Evolutionary conservation across 2,797 vertebrate species (phyloP).

Genomic region (Cercopithecus neglectus): DNA sequence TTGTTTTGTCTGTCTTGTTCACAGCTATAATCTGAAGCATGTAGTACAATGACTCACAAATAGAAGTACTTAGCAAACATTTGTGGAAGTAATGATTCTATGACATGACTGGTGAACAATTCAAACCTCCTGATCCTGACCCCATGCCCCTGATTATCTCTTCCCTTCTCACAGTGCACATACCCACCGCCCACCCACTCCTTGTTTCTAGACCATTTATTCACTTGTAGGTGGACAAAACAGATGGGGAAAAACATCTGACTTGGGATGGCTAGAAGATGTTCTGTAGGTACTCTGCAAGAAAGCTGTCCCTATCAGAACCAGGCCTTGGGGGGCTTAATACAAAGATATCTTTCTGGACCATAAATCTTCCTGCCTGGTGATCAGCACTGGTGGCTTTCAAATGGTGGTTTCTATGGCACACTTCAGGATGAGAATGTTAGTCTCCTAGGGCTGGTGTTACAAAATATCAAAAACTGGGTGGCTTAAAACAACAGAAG

Average conservation of each 20-base stretch:
- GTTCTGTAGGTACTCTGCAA: neutral
- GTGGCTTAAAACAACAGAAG: neutral
- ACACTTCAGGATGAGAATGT: neutral
- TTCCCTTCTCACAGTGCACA: neutral
- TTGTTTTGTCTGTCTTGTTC: neutral
- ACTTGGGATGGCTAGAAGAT: neutral
- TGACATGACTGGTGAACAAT: neutral
- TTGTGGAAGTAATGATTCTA: neutral
- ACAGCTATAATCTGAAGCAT: neutral
- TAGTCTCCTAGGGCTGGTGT: neutral
- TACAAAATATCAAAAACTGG: neutral
- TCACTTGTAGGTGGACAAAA: neutral
- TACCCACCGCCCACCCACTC: neutral
- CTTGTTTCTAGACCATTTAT: neutral
- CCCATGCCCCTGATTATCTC: neutral
- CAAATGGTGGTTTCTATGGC: neutral
- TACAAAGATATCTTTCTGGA: neutral
- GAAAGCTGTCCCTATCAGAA: neutral
- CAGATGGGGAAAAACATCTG: neutral
- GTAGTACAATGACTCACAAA: neutral
- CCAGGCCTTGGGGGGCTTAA: neutral
- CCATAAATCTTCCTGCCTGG: neutral
- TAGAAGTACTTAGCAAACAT: neutral
- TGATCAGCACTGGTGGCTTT: neutral
- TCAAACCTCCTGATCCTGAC: neutral